phyloP scores from a whole-genome alignment of 2,797 vertebrate species.

The Microctenopoma steveboyesi region DNA sequence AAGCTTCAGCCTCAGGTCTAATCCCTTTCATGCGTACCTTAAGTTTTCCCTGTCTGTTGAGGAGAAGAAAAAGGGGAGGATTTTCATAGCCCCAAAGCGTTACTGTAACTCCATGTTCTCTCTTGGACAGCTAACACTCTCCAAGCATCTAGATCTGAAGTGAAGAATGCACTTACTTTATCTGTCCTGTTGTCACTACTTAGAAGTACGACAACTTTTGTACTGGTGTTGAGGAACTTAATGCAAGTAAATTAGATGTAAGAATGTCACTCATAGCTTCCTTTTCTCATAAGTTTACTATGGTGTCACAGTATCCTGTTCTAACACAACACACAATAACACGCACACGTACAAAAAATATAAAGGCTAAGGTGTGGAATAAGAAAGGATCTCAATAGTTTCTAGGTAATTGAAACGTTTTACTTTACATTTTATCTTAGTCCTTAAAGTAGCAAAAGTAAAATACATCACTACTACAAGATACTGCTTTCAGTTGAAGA shows the following conservation, averaged over 20 bases:
- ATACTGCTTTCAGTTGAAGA: background rate
- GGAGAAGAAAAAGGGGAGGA: slow-evolving; percentile 9
- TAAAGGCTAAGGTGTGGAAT: too few relatives aligned
- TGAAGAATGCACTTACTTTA: slow-evolving; percentile 20
- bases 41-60: slow-evolving; percentile 22
- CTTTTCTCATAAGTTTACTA: slow-evolving; percentile 6
- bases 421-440: too few relatives aligned
- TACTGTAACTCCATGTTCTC: slow-evolving; percentile 24
- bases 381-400: too few relatives aligned
- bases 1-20: slow-evolving; percentile 32
- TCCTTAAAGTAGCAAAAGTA: background rate
- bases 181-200: slow-evolving; percentile 26
- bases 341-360: slow-evolving; percentile 1
- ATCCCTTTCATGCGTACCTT: slow-evolving; percentile 34
- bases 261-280: slow-evolving; percentile 2
- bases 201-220: slow-evolving; percentile 8
- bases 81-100: slow-evolving; percentile 30
- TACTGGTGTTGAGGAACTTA: background rate
- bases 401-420: too few relatives aligned
- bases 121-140: slow-evolving; percentile 10
- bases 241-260: slow-evolving; percentile 1
- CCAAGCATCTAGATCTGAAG: slow-evolving; percentile 12
- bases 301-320: slow-evolving; percentile 1
- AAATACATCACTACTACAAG: background rate
- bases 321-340: background rate